phyloP scores from a whole-genome alignment of 2,888 invertebrate species.

The Ferrisia virgata region DNA sequence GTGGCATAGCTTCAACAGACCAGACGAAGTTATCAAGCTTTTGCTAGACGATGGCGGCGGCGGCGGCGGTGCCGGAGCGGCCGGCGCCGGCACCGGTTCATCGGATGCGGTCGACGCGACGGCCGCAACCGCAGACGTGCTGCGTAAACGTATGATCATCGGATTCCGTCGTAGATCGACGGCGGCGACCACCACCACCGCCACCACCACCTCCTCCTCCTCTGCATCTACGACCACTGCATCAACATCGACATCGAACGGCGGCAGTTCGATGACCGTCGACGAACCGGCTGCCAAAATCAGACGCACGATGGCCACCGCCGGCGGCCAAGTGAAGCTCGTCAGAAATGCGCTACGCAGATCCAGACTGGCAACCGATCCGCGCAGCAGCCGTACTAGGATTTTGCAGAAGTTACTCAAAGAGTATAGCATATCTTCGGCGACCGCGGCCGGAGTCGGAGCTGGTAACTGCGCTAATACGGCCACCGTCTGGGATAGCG shows the following conservation, averaged over 20 bases:
- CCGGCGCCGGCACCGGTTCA: background rate
- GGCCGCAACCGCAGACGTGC: background rate
- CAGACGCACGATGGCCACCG: background rate
- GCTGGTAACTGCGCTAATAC: too few relatives aligned
- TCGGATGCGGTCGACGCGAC: background rate
- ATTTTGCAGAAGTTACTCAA: slow-evolving; percentile 19
- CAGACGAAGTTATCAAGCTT: slow-evolving; percentile 20
- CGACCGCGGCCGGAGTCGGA: background rate
- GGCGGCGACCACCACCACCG: background rate
- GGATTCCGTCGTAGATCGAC: background rate
- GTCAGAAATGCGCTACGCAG: background rate
- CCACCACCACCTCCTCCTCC: background rate
- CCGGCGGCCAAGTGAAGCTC: background rate
- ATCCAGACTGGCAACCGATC: background rate
- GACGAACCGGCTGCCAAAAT: background rate
- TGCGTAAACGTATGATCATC: background rate
- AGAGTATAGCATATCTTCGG: background rate
- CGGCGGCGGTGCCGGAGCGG: background rate
- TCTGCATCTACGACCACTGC: background rate
- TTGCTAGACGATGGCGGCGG: slow-evolving; percentile 26
- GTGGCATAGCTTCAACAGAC: slow-evolving; percentile 31
- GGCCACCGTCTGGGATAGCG: background rate
- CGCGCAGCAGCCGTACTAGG: background rate
- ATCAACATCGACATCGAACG: background rate
- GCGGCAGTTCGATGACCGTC: background rate